These are phyloP conservation scores for Tadarida brasiliensis DNA, from an alignment of 2,797 vertebrate species.

Conservation along the genomic window DNA sequence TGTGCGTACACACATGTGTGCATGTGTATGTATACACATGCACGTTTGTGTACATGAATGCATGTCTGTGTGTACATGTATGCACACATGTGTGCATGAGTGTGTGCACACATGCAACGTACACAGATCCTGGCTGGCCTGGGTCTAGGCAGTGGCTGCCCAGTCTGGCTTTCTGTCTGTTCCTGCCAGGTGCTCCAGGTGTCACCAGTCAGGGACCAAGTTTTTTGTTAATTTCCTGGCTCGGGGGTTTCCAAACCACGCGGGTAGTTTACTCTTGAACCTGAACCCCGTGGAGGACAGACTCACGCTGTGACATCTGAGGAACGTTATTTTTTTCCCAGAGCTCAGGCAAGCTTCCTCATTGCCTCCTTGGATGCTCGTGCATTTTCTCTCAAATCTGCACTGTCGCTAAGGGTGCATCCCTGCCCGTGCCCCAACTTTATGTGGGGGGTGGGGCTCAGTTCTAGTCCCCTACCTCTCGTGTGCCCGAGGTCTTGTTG, in stretches of 20 bases:
- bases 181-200: neutral
- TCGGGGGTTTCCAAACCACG: neutral
- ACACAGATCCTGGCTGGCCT: neutral
- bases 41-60: neutral
- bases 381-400: neutral
- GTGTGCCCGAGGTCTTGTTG: neutral
- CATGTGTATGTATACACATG: rapidly evolving
- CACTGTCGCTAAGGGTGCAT: rapidly evolving
- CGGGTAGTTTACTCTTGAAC: neutral
- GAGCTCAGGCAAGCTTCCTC: neutral
- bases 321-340: neutral
- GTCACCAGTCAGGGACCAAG: neutral
- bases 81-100: neutral
- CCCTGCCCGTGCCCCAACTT: neutral
- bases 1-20: neutral
- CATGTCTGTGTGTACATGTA: rapidly evolving
- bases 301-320: neutral
- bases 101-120: too few species aligned
- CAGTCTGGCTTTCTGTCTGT: neutral
- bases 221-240: neutral
- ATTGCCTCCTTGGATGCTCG: too few species aligned
- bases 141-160: rapidly evolving
- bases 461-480: too few species aligned
- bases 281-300: neutral
- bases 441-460: neutral